A percentile compares a stretch with the other conserved stretches of the same genome.
Evolutionary conservation across 2,888 invertebrate genomes (phyloP).

Genomic region (Drosophila nigritarsus): DNA sequence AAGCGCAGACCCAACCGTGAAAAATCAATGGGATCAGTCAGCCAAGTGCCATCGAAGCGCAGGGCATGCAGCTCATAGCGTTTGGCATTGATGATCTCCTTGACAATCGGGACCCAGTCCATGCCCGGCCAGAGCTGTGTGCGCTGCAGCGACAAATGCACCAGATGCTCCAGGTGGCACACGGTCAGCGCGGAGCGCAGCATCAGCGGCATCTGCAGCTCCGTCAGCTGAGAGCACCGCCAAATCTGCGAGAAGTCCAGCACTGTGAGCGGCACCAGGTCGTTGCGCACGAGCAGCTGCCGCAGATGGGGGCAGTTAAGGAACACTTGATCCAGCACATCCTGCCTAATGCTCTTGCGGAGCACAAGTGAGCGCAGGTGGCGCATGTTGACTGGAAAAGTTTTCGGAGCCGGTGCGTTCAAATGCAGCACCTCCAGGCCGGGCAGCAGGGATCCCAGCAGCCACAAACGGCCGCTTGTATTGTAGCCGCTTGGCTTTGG

Average conservation of each 20-base stretch:
- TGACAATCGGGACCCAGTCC: conserved; percentile 45
- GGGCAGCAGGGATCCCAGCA: conserved; percentile 14
- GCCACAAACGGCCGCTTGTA: background rate
- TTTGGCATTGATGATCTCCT: conserved; percentile 41
- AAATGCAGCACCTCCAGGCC: conserved; percentile 15
- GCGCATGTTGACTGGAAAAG: conserved; percentile 25
- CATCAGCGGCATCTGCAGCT: conserved; percentile 44
- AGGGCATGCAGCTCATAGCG: conserved; percentile 26
- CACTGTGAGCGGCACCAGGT: background rate
- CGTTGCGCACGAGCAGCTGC: conserved; percentile 21
- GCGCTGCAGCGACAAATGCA: conserved; percentile 39
- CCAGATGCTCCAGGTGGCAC: conserved; percentile 27
- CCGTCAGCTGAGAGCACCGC: conserved; percentile 25
- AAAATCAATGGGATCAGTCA: conserved; percentile 31
- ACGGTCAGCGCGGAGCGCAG: conserved; percentile 21
- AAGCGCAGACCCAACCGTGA: conserved; percentile 26
- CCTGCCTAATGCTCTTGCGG: conserved; percentile 15
- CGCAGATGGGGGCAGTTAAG: conserved; percentile 5
- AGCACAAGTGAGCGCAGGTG: conserved; percentile 13
- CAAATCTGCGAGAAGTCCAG: conserved; percentile 28
- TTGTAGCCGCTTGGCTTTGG: background rate
- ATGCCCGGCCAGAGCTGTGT: conserved; percentile 35
- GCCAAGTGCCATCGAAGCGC: conserved; percentile 51
- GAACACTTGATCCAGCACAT: conserved; percentile 4
- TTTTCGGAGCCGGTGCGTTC: background rate